Evolutionary conservation across 2,113 vertebrate species (phyloP).

Genomic region (Eubucco bourcierii): DNA sequence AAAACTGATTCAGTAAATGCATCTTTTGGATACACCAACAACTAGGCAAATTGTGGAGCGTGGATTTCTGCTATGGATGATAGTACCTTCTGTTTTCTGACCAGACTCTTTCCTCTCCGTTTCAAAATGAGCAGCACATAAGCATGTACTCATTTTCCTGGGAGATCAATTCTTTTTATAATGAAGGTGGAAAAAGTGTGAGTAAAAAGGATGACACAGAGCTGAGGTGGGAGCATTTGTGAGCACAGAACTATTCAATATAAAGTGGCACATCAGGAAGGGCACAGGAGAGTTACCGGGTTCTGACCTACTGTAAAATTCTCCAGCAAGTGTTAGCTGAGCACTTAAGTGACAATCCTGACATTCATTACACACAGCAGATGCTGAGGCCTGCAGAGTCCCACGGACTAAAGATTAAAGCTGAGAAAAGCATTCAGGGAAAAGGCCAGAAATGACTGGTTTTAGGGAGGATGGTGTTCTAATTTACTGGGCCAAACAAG

Average conservation of each 20-base stretch:
- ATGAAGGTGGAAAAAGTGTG: background rate
- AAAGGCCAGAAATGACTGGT: background rate
- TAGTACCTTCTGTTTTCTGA: background rate
- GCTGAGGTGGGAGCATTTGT: background rate
- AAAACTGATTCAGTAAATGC: background rate
- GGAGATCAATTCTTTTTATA: background rate
- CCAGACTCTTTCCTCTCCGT: background rate
- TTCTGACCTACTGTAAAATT: background rate
- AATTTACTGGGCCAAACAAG: background rate
- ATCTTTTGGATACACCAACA: background rate
- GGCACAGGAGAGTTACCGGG: background rate
- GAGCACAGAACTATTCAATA: background rate
- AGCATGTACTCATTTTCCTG: background rate
- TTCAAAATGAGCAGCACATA: background rate
- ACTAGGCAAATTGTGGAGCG: background rate
- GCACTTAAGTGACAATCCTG: background rate
- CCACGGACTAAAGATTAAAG: background rate
- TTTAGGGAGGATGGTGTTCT: background rate
- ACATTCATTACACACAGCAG: background rate
- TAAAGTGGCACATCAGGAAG: background rate
- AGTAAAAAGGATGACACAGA: background rate
- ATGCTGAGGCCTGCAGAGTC: background rate
- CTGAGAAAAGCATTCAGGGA: background rate
- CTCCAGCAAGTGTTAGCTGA: background rate
- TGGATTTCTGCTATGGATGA: background rate